Evolutionary conservation across 2,113 vertebrate species (phyloP).

Genomic region (Ramphastos sulfuratus): DNA sequence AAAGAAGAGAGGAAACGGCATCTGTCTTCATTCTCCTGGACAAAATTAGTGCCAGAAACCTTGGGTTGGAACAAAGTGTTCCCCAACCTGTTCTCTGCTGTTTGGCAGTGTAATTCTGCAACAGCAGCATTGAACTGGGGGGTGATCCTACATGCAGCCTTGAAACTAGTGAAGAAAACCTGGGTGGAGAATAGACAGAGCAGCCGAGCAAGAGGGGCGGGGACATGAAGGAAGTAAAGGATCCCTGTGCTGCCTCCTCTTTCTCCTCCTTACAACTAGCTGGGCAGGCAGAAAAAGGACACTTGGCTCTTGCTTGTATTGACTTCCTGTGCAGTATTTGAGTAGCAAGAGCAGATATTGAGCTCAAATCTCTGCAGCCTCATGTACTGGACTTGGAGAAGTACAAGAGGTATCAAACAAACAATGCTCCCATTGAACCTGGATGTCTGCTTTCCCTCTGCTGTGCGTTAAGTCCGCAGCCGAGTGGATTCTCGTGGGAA

Average conservation of each 20-base stretch:
- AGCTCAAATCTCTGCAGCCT: constrained; percentile 15
- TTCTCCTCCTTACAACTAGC: neutral
- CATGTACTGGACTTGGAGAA: constrained; percentile 50
- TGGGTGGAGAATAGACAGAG: constrained; percentile 46
- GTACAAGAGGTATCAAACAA: constrained; percentile 22
- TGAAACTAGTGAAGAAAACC: neutral
- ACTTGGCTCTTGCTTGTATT: neutral
- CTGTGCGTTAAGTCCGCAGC: constrained; percentile 70
- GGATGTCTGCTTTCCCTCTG: constrained; percentile 67
- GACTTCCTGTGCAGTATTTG: neutral
- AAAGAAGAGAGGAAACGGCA: neutral
- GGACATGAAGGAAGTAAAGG: constrained; percentile 50
- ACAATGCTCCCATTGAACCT: constrained; percentile 54
- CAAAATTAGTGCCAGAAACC: neutral
- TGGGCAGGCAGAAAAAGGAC: neutral
- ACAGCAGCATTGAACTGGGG: neutral
- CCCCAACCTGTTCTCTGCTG: fast-evolving
- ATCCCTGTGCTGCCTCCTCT: neutral
- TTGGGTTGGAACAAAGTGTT: fast-evolving
- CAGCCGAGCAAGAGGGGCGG: constrained; percentile 47
- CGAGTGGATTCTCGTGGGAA: neutral
- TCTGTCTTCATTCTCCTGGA: neutral
- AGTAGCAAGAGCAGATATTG: neutral
- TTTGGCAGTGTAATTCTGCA: fast-evolving
- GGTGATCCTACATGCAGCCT: neutral